A percentile compares a stretch with the other conserved stretches of the same genome.
These are phyloP conservation scores for Pedetes capensis DNA, from an alignment of 2,113 vertebrate genomes.

Conservation along the genomic window DNA sequence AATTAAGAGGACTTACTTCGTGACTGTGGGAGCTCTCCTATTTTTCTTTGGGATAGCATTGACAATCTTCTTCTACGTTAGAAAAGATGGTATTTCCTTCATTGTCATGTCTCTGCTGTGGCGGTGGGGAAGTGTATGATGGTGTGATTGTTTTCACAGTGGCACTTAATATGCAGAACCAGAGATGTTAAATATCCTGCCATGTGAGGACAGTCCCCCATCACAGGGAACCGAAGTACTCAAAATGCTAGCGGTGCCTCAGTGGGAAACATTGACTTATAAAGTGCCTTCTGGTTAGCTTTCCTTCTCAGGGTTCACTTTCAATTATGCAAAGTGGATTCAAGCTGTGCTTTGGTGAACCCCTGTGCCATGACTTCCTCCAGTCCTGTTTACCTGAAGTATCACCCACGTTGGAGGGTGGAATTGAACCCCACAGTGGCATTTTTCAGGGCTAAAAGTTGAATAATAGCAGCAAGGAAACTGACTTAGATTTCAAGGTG, in stretches of 20 bases:
- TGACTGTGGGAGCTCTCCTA: background rate
- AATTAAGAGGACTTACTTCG: constrained; percentile 38
- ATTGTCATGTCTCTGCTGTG: background rate
- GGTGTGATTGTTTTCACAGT: background rate
- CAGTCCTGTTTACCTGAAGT: background rate
- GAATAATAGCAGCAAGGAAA: background rate
- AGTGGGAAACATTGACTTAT: background rate
- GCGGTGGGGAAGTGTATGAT: background rate
- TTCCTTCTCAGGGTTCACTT: background rate
- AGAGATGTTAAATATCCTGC: background rate
- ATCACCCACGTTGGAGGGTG: background rate
- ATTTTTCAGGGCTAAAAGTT: background rate
- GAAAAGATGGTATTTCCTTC: constrained; percentile 63
- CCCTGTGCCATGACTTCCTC: background rate
- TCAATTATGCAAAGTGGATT: background rate
- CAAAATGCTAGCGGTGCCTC: background rate
- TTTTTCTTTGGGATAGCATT: background rate
- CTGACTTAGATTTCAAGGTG: background rate
- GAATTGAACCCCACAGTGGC: background rate
- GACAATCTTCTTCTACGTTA: background rate
- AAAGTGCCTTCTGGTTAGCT: background rate
- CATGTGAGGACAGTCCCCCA: background rate
- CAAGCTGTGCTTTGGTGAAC: background rate
- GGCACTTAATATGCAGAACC: background rate
- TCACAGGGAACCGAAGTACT: background rate